Base-by-base conservation (phyloP, 2,888 invertebrate species). In the Torymus tubicola region DNA sequence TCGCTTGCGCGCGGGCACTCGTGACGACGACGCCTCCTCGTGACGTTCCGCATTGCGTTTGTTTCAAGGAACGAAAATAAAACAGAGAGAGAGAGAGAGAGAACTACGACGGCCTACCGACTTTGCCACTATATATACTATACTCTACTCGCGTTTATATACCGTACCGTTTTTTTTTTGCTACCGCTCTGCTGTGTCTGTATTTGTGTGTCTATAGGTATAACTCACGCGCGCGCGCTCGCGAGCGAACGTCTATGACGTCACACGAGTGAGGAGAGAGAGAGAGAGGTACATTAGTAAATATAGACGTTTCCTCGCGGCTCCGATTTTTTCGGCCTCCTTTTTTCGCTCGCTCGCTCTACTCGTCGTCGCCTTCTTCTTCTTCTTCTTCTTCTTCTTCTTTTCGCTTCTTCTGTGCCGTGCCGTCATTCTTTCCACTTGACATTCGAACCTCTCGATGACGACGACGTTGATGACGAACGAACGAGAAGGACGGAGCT, bases 11-110 rank as follows among this genome's bases (percentile, higher is more conserved):
- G 14, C 24, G 58, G 2, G 13, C 42, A 52, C 78, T 78, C 78
- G 78, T 72, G 42, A 42, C 8, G 42, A 42, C 8, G 78, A 78
- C 78, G 71, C 58, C 42, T 55, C 67, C 13, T 64, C 63, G 73
- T 78, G 81, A 78, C 81, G 81, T 81, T 81, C 68, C 79, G 75
- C 71, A 70, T 78, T 65, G 69, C 67, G 65, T 81, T 78, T 55
- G 73, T 65, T 42, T 67, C 50, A 14, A 63, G 50, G 71, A 80
- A 55, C 81, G 16, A 71, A 74, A 81, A 78, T 78, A 81, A 74
- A 81, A 74, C 42, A 8, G 21, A n/a, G n/a, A n/a, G n/a, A n/a
- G n/a, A n/a, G n/a, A n/a, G n/a, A n/a, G n/a, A n/a, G n/a, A n/a
- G n/a, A 21, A 21, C 21, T 21, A 21, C 21, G 21, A 21, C 63